Evolutionary conservation across 2,888 invertebrate genomes (phyloP).

Genomic region (Chalcis sispes): DNA sequence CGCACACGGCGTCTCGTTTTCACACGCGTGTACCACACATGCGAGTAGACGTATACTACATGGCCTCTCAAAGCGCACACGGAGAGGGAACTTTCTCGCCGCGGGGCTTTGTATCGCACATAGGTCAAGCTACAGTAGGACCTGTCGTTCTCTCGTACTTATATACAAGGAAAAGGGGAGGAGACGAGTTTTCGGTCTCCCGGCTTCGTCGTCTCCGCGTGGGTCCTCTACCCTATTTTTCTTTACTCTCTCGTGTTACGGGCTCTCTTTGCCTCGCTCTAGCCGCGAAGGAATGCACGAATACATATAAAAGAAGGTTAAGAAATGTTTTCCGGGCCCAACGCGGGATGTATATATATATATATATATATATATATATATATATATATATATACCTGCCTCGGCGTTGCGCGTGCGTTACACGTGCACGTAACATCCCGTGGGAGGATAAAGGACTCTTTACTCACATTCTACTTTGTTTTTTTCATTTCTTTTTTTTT

Average conservation of each 20-base stretch:
- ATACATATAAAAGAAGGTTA: too few relatives aligned
- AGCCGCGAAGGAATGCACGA: too few relatives aligned
- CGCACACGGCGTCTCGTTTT: conserved; percentile 26
- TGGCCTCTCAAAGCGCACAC: neutral
- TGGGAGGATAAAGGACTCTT: neutral
- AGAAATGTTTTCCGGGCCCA: neutral
- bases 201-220: conserved; percentile 24
- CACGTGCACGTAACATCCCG: neutral
- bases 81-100: conserved; percentile 27
- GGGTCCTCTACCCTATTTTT: conserved; percentile 10
- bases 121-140: conserved; percentile 20
- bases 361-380: neutral
- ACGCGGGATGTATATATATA: neutral
- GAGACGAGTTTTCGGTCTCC: neutral
- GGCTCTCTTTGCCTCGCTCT: too few relatives aligned
- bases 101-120: neutral
- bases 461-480: neutral
- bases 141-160: conserved; percentile 27
- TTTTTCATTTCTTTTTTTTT: neutral
- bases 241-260: neutral
- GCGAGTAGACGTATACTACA: neutral
- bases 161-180: neutral
- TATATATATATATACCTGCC: conserved; percentile 1
- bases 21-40: conserved; percentile 22
- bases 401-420: neutral